phyloP scores from a whole-genome alignment of 1,140 invertebrate species.

The Stegodyphus dumicola region DNA sequence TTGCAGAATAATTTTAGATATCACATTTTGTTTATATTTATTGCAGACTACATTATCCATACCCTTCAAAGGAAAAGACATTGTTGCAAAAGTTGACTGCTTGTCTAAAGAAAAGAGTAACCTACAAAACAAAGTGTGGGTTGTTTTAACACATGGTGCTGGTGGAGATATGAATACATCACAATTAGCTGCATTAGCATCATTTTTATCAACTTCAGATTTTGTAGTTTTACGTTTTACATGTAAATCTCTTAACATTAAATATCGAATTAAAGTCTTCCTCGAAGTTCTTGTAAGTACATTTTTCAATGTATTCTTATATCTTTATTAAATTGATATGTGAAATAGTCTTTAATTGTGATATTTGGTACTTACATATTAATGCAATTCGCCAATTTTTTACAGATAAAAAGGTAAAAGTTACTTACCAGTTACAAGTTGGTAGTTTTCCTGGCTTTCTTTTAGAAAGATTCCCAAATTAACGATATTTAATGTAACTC shows the following conservation, averaged over 20 bases:
- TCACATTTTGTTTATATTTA: neutral
- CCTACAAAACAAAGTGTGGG: neutral
- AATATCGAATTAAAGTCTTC: conserved; percentile 49
- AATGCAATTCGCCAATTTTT: too few species aligned
- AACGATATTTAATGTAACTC: too few species aligned
- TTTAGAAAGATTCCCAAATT: too few species aligned
- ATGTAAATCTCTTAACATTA: conserved; percentile 40
- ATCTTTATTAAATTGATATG: neutral
- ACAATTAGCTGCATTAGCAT: conserved; percentile 19
- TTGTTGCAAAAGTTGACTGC: conserved; percentile 3
- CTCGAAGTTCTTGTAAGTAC: conserved; percentile 26
- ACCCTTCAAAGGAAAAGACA: conserved; percentile 24
- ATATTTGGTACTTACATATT: too few species aligned
- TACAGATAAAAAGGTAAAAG: too few species aligned
- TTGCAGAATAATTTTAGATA: too few species aligned
- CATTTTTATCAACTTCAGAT: neutral
- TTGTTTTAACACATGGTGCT: conserved; percentile 51
- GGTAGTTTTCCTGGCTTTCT: too few species aligned
- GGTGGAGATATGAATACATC: conserved; percentile 37
- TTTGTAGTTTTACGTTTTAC: conserved; percentile 35
- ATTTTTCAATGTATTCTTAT: neutral
- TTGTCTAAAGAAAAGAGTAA: neutral
- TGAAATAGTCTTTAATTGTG: too few species aligned
- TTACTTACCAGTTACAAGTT: too few species aligned
- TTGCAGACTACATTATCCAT: conserved; percentile 19